Evolutionary conservation across 1,140 invertebrate genomes (phyloP).

Genomic region (Drosophila kurseongensis): DNA sequence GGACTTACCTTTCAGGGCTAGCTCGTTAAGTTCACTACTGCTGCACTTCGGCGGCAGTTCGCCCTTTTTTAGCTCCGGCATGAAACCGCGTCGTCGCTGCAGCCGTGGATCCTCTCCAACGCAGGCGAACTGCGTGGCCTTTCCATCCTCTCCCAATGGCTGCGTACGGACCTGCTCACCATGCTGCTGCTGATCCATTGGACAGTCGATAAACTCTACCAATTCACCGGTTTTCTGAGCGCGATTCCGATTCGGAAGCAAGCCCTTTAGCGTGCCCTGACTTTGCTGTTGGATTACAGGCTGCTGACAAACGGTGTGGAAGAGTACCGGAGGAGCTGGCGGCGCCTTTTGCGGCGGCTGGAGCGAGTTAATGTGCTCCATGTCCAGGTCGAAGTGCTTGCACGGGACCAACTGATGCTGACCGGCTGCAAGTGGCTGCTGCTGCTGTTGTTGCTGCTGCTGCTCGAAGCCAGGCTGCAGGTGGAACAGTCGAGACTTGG

Average conservation of each 20-base stretch:
- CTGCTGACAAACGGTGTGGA: constrained; percentile 71
- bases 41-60: constrained; percentile 37
- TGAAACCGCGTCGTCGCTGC: constrained; percentile 59
- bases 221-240: constrained; percentile 44
- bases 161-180: constrained; percentile 74
- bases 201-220: constrained; percentile 42
- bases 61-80: constrained; percentile 43
- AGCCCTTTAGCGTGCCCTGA: constrained; percentile 59
- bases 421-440: constrained; percentile 34
- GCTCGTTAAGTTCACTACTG: constrained; percentile 35
- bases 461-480: constrained; percentile 81
- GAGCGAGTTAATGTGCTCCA: constrained; percentile 78
- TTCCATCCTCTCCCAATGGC: constrained; percentile 79
- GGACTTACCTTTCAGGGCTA: constrained; percentile 47
- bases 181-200: constrained; percentile 54
- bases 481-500: constrained; percentile 81
- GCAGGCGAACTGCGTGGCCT: constrained; percentile 45
- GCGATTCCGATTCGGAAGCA: constrained; percentile 67
- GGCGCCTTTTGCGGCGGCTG: constrained; percentile 78
- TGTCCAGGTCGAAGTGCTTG: constrained; percentile 77
- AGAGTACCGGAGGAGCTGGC: constrained; percentile 72
- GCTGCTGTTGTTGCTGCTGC: constrained; percentile 66
- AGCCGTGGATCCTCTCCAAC: constrained; percentile 57
- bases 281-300: constrained; percentile 53
- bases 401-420: constrained; percentile 60